Evolutionary conservation across 2,888 invertebrate species (phyloP).

Genomic region (Pollenia griseotomentosa): DNA sequence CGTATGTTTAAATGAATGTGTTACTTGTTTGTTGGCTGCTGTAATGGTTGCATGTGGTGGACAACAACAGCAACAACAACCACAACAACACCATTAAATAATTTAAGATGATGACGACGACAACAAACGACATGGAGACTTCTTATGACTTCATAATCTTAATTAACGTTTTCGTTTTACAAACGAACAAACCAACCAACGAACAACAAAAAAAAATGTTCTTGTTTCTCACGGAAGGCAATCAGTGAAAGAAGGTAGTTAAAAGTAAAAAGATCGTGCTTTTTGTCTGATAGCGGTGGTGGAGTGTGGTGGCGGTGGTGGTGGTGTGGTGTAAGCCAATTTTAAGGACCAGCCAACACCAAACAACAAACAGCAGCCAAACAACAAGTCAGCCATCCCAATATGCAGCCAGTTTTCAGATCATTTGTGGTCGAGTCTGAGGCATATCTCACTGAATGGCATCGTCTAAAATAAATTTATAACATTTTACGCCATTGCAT

Average conservation of each 20-base stretch:
- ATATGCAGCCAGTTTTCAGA: constrained; percentile 41
- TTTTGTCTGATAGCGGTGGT: constrained; percentile 37
- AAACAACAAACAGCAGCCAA: constrained; percentile 45
- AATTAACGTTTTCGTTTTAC: constrained; percentile 83
- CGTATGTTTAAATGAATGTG: constrained; percentile 28
- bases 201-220: constrained; percentile 66
- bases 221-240: constrained; percentile 75
- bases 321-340: constrained; percentile 35
- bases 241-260: constrained; percentile 61
- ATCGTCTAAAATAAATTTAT: constrained; percentile 61
- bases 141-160: constrained; percentile 85
- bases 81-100: constrained; percentile 62
- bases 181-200: constrained; percentile 48
- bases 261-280: constrained; percentile 53
- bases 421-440: constrained; percentile 1
- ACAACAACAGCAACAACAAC: constrained; percentile 49
- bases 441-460: constrained; percentile 62
- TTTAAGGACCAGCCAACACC: constrained; percentile 67
- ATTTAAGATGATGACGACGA: constrained; percentile 72
- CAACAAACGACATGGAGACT: constrained; percentile 73
- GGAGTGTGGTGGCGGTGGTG: constrained; percentile 34
- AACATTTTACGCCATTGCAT: constrained; percentile 71
- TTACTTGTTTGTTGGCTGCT: constrained; percentile 54
- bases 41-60: constrained; percentile 60
- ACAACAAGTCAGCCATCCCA: constrained; percentile 52